Conservation (phyloP, 1,140 invertebrate genomes). For the Drosophila chauvacae region DNA sequence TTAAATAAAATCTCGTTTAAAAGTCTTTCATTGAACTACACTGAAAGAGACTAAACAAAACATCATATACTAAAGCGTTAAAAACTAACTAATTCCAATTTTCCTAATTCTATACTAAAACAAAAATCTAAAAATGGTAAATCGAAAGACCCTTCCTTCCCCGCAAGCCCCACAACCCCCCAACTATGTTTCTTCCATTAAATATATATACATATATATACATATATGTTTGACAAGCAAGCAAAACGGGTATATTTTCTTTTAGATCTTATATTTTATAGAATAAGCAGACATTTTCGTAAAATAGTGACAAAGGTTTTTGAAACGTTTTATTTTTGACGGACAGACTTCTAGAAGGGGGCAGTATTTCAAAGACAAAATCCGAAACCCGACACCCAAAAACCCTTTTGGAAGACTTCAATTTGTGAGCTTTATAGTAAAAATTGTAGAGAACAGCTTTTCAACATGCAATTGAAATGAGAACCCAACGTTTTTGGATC, state of each 20-base stretch:
- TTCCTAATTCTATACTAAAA: conserved; percentile 60
- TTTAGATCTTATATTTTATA: conserved; percentile 74
- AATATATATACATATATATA: conserved; percentile 32
- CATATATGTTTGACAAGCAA: conserved; percentile 42
- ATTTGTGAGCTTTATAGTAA: conserved; percentile 53
- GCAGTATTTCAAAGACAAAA: conserved; percentile 43
- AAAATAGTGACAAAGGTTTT: conserved; percentile 43
- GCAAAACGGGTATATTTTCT: conserved; percentile 77
- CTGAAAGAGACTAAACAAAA: conserved; percentile 65
- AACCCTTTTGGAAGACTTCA: conserved; percentile 60
- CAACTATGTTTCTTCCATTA: conserved; percentile 69
- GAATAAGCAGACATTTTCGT: conserved; percentile 44
- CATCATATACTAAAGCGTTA: conserved; percentile 69
- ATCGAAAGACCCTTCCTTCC: conserved; percentile 34
- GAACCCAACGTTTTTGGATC: conserved; percentile 65
- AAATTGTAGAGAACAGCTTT: conserved; percentile 28
- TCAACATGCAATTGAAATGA: conserved; percentile 14
- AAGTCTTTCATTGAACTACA: conserved; percentile 55
- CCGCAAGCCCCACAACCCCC: conserved; percentile 33
- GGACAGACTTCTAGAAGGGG: conserved; percentile 42
- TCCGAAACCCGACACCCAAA: conserved; percentile 3
- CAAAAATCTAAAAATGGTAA: conserved; percentile 45
- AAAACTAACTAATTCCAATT: conserved; percentile 74
- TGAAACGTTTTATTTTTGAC: conserved; percentile 39
- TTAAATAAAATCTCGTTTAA: conserved; percentile 70